A percentile compares a stretch with the other conserved stretches of the same genome.
These are phyloP conservation scores for Pycnomerus fuliginosus DNA, from an alignment of 2,888 invertebrate genomes.

Conservation along the genomic window DNA sequence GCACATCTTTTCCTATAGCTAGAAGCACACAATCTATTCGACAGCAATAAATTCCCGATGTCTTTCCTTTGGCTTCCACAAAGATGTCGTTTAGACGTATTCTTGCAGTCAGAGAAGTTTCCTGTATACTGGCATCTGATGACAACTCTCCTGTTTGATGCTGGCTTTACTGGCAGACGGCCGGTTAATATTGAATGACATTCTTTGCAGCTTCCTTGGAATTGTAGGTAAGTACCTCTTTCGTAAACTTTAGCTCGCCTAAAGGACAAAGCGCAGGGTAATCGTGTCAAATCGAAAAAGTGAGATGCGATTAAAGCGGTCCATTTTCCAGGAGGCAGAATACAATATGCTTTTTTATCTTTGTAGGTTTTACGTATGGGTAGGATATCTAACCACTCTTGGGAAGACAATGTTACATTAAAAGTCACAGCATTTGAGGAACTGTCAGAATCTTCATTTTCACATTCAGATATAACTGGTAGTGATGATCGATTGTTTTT, in stretches of 20 bases:
- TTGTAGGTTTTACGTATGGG: constrained; percentile 3
- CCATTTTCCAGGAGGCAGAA: constrained; percentile 6
- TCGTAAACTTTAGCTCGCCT: constrained; percentile 10
- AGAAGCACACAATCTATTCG: not conserved
- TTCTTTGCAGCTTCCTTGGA: constrained; percentile 3
- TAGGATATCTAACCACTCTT: constrained; percentile 1
- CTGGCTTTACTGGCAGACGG: not conserved
- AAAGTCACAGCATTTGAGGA: too few relatives aligned
- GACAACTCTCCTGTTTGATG: constrained; percentile 1
- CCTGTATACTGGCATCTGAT: constrained; percentile 1
- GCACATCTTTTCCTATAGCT: constrained; percentile 1
- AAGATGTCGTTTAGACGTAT: constrained; percentile 1
- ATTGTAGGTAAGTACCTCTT: constrained; percentile 1
- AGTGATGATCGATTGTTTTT: too few relatives aligned
- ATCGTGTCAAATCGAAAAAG: constrained; percentile 9
- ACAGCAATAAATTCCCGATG: not conserved
- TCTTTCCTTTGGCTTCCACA: not conserved
- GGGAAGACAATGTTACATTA: constrained; percentile 1
- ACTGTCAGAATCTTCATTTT: too few relatives aligned
- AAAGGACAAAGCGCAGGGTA: constrained; percentile 8
- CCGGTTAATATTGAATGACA: constrained; percentile 3
- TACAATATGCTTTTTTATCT: constrained; percentile 3
- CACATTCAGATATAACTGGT: too few relatives aligned
- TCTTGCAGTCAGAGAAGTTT: not conserved
- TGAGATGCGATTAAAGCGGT: constrained; percentile 8